Conservation (phyloP, 2,888 invertebrate genomes). For the Beris chalybata region DNA sequence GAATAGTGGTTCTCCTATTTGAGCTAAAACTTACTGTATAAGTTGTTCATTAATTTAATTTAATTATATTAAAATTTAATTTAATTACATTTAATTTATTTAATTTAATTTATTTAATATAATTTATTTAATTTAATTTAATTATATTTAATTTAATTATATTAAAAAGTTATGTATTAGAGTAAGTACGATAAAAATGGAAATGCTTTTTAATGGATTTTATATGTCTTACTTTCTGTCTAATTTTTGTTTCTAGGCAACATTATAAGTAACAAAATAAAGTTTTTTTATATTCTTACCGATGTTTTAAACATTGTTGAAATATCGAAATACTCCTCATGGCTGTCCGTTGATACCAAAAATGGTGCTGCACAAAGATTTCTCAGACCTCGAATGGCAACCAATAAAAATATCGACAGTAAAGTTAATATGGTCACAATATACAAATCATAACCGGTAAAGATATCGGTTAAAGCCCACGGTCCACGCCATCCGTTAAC, state of each 20-base stretch:
- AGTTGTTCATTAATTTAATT: too few relatives aligned
- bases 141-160: background rate
- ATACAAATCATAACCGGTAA: slow-evolving; percentile 58
- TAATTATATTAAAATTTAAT: too few relatives aligned
- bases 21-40: too few relatives aligned
- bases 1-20: too few relatives aligned
- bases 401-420: slow-evolving; percentile 69
- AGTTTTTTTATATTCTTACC: slow-evolving; percentile 61
- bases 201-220: background rate
- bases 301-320: slow-evolving; percentile 80
- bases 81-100: too few relatives aligned
- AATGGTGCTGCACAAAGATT: slow-evolving; percentile 85
- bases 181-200: background rate
- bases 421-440: slow-evolving; percentile 67
- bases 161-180: background rate
- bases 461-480: slow-evolving; percentile 73
- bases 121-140: background rate
- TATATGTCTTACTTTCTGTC: background rate
- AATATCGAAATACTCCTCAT: slow-evolving; percentile 78
- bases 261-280: background rate
- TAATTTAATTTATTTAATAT: too few relatives aligned
- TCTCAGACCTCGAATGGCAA: slow-evolving; percentile 69
- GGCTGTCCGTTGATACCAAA: slow-evolving; percentile 73
- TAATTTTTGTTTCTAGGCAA: background rate
- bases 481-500: slow-evolving; percentile 88